Base-by-base conservation (phyloP, 92 coral and sea anemone species). In the Plumapathes pennacea region DNA sequence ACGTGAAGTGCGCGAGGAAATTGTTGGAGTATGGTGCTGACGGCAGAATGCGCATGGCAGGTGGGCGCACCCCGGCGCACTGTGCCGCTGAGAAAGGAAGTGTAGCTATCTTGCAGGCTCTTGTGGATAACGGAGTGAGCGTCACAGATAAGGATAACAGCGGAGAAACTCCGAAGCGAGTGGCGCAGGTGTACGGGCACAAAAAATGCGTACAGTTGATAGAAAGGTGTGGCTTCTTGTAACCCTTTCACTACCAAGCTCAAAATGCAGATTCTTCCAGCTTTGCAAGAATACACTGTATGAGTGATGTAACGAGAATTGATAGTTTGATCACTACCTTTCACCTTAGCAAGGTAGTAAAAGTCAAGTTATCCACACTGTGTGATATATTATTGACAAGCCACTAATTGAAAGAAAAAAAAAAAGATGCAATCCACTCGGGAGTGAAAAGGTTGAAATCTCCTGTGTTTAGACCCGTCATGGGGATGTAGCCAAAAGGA, bases 11-110 rank as follows among this genome's bases (percentile, higher is more conserved):
- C 22, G 85, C 83, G 13, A 76, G 80, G 60, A 62, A 83, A 46
- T 86, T 92, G 4, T 42, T 88, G 40, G 94, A 84, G 32, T 67
- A 84, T 46, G 86, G 86, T 10, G 98, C 98, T 0, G 98, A 88
- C 43, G 83, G 89, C 12, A 85, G 81, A 48, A 84, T 88, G 94
- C 98, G 89, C 68, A 92, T 84, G 98, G 50, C 81, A 19, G 98
- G 98, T 19, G 98, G 96, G 13, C 88, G 96, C 92, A 92, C 98
- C 30, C 90, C 98, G 33, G 98, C 96, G 3, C 98, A 92, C 60
- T 92, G 98, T 47, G 98, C 96, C 53, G 96, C 98, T 67, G 98
- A 88, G 50, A 67, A 70, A 14, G 96, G 96, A 1, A 84, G 79
- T 60, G 31, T 73, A 24, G 84, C 73, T 25, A 78, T 88, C 80